Evolutionary conservation across 2,113 vertebrate genomes (phyloP).

Genomic region (Caracal caracal): DNA sequence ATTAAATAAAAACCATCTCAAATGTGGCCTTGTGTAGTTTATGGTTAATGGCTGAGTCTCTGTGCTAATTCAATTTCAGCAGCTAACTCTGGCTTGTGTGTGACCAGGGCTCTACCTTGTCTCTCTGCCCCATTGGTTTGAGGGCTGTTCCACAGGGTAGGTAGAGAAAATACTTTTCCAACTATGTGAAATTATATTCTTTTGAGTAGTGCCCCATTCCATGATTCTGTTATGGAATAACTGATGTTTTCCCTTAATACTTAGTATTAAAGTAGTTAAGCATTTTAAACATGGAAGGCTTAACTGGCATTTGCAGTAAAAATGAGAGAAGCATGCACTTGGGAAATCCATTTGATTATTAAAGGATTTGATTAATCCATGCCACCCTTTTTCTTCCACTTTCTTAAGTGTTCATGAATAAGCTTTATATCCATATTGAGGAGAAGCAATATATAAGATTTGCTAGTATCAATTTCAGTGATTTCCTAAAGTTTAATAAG

Average conservation of each 20-base stretch:
- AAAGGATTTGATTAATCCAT: conserved; percentile 48
- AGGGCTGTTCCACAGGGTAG: neutral
- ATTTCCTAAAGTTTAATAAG: neutral
- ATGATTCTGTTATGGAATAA: neutral
- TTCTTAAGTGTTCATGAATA: conserved; percentile 35
- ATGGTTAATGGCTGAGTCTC: conserved; percentile 24
- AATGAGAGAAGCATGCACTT: conserved; percentile 19
- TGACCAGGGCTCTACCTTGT: neutral
- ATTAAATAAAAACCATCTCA: conserved; percentile 71
- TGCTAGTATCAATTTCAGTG: neutral
- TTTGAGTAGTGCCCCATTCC: neutral
- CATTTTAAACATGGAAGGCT: conserved; percentile 28
- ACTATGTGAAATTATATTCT: neutral
- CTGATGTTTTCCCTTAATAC: neutral
- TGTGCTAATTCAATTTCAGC: conserved; percentile 15
- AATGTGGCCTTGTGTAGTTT: conserved; percentile 57
- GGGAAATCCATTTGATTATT: conserved; percentile 32
- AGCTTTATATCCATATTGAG: neutral
- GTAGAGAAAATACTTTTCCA: conserved; percentile 14
- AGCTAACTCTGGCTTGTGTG: neutral
- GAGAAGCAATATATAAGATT: neutral
- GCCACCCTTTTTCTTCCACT: conserved; percentile 1
- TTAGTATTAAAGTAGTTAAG: conserved; percentile 42
- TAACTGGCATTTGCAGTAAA: conserved; percentile 35
- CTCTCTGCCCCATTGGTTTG: neutral